phyloP scores from a whole-genome alignment of 1,140 invertebrate species.

The Pseudomyrmex pallidus region DNA sequence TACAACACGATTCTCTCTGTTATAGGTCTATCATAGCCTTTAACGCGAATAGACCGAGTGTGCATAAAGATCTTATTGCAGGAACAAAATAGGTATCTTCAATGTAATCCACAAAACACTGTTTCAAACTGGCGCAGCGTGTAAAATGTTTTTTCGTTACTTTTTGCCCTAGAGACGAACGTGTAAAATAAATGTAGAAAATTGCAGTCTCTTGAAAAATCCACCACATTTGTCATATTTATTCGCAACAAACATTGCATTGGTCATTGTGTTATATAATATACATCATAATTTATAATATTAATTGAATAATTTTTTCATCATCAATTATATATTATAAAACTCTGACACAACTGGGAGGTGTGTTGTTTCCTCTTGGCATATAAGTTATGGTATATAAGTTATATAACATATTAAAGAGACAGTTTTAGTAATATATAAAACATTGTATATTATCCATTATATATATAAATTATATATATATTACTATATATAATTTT shows the following conservation, averaged over 20 bases:
- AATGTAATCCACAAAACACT: constrained; percentile 54
- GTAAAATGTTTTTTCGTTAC: constrained; percentile 20
- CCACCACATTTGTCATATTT: background rate
- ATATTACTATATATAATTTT: no score
- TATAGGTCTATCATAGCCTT: constrained; percentile 77
- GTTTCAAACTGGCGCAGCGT: constrained; percentile 56
- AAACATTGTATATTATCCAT: no score
- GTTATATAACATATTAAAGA: no score
- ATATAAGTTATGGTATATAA: no score
- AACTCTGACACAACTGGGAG: no score
- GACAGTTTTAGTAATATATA: no score
- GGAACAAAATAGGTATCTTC: constrained; percentile 45
- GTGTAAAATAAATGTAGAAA: constrained; percentile 12
- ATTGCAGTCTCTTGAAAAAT: background rate
- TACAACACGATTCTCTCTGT: constrained; percentile 70
- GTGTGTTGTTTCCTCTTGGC: no score
- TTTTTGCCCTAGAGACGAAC: background rate
- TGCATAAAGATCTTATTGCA: constrained; percentile 74
- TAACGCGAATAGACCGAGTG: constrained; percentile 75
- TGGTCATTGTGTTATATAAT: background rate
- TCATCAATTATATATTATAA: no score
- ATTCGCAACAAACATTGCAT: background rate
- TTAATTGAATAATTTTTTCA: no score
- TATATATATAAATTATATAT: no score
- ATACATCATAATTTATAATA: background rate